Percentiles rank a stretch among this genome's conserved stretches.
Conservation (phyloP, 1,140 invertebrate species). For the Atta cephalotes region DNA sequence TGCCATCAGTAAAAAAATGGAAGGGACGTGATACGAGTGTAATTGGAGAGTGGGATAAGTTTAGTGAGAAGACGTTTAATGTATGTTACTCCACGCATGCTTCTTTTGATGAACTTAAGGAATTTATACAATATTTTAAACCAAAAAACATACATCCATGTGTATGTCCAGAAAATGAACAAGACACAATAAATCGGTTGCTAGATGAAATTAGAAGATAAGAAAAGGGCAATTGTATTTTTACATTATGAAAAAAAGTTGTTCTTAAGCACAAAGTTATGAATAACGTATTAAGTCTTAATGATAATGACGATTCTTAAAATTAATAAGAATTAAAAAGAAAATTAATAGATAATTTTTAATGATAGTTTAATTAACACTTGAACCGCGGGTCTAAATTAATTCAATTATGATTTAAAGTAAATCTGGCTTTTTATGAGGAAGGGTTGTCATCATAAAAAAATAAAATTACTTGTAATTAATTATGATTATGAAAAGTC, state of each 20-base stretch:
- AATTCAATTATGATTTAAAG: no score
- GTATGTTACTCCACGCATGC: slow-evolving; percentile 90
- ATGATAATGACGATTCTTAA: slow-evolving; percentile 70
- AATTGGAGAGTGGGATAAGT: slow-evolving; percentile 77
- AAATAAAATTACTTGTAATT: no score
- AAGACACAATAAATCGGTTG: slow-evolving; percentile 59
- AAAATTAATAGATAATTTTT: slow-evolving; percentile 22
- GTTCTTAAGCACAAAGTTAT: slow-evolving; percentile 56
- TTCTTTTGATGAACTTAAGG: slow-evolving; percentile 87
- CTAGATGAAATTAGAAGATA: slow-evolving; percentile 69
- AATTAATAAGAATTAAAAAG: no score
- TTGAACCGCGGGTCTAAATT: not conserved
- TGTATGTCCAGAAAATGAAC: slow-evolving; percentile 79
- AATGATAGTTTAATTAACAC: not conserved
- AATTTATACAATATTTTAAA: slow-evolving; percentile 87
- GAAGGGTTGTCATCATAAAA: no score
- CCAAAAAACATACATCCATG: slow-evolving; percentile 86
- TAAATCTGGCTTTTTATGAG: no score
- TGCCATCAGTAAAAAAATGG: slow-evolving; percentile 87
- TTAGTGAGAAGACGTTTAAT: slow-evolving; percentile 79
- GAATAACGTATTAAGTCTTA: slow-evolving; percentile 67
- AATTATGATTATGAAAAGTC: no score
- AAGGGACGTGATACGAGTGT: slow-evolving; percentile 76
- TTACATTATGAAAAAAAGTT: not conserved
- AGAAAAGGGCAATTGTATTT: not conserved